Conservation (phyloP, 1,140 invertebrate genomes). For the Drosophila bifasciata region DNA sequence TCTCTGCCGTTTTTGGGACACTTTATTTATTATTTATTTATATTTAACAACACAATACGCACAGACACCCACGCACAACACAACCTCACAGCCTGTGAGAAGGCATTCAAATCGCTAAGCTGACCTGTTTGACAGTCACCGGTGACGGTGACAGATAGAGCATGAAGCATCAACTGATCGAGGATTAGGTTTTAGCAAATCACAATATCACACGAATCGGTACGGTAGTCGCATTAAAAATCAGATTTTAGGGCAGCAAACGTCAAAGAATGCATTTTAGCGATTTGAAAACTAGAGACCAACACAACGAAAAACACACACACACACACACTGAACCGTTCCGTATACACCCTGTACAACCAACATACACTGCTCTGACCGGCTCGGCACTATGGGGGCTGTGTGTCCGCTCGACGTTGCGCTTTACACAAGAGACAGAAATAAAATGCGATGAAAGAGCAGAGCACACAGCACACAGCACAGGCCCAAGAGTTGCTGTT, state of each 20-base stretch:
- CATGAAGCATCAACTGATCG: background rate
- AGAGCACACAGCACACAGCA: too few relatives aligned
- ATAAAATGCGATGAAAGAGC: conserved; percentile 73
- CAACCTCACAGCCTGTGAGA: too few relatives aligned
- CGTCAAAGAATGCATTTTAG: conserved; percentile 57
- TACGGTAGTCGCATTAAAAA: background rate
- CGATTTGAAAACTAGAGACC: conserved; percentile 54
- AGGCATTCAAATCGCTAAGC: background rate
- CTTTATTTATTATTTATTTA: conserved; percentile 26
- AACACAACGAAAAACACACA: conserved; percentile 58
- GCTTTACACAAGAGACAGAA: conserved; percentile 80
- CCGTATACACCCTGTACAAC: background rate
- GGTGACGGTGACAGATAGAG: conserved; percentile 3
- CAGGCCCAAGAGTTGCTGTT: too few relatives aligned
- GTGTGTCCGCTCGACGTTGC: conserved; percentile 69
- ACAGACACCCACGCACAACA: conserved; percentile 29
- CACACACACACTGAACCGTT: conserved; percentile 18
- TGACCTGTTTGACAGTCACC: background rate
- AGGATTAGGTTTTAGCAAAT: too few relatives aligned
- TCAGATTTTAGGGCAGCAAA: conserved; percentile 25
- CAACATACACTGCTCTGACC: conserved; percentile 31
- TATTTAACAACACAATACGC: conserved; percentile 21
- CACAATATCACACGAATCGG: too few relatives aligned
- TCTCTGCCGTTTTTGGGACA: conserved; percentile 14
- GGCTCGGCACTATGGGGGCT: conserved; percentile 38